Percentiles rank a stretch among this genome's conserved stretches.
These are phyloP conservation scores for Ictalurus furcatus DNA, from an alignment of 2,113 vertebrate genomes.

Conservation along the genomic window DNA sequence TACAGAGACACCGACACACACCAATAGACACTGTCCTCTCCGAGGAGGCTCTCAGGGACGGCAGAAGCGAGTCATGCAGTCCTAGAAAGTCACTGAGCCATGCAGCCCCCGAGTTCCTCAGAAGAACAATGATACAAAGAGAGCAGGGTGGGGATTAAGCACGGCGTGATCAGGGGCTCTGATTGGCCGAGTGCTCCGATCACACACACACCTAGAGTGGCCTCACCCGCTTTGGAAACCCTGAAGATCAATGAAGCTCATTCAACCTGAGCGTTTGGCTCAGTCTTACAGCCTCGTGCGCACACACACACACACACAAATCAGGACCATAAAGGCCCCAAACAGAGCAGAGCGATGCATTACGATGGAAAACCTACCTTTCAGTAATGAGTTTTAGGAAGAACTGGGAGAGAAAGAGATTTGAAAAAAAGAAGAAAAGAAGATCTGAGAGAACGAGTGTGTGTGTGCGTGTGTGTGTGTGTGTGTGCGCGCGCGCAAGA, in stretches of 20 bases:
- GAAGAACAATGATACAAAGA: constrained; percentile 29
- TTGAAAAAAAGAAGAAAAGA: background rate
- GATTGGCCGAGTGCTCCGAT: constrained; percentile 27
- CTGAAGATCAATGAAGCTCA: constrained; percentile 54
- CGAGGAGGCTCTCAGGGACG: constrained; percentile 40
- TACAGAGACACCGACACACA: constrained; percentile 12
- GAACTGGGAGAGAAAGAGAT: background rate
- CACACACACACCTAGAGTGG: background rate
- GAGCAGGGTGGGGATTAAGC: constrained; percentile 11
- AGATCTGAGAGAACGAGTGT: background rate
- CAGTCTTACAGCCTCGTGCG: constrained; percentile 14
- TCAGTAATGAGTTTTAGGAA: constrained; percentile 47
- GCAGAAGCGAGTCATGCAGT: constrained; percentile 34
- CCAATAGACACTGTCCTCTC: background rate
- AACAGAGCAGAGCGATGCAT: constrained; percentile 26
- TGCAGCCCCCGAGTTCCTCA: constrained; percentile 22
- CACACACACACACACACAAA: constrained; percentile 23
- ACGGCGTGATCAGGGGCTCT: constrained; percentile 3
- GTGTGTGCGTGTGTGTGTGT: background rate
- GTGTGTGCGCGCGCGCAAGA: too few species aligned
- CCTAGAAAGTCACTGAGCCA: constrained; percentile 50
- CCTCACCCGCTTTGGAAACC: constrained; percentile 29
- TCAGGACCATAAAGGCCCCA: constrained; percentile 32
- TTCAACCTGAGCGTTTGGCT: constrained; percentile 52
- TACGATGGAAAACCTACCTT: constrained; percentile 52